Percentiles rank a stretch among this genome's conserved stretches.
phyloP scores from a whole-genome alignment of 2,888 invertebrate species.

The Quadroppia sp. region DNA sequence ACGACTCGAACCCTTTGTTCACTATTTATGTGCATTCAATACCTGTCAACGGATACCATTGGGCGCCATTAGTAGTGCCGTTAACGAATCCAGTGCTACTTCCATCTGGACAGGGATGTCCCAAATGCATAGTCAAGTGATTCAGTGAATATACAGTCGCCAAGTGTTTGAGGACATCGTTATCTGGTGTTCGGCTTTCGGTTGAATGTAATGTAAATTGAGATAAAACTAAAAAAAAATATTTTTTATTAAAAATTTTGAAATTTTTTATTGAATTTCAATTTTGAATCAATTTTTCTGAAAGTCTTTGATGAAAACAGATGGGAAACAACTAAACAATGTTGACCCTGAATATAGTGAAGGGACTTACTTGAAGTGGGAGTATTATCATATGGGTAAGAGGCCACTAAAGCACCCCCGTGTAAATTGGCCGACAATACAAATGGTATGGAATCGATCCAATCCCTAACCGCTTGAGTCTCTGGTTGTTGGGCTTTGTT shows the following conservation, averaged over 20 bases:
- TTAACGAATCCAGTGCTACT: conserved; percentile 69
- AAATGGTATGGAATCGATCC: conserved; percentile 88
- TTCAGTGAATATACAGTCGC: conserved; percentile 78
- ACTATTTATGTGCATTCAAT: conserved; percentile 48
- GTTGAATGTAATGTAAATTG: conserved; percentile 42
- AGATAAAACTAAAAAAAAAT: conserved; percentile 38
- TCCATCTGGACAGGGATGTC: conserved; percentile 64
- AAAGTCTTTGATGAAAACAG: no score
- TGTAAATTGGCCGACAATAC: conserved; percentile 90
- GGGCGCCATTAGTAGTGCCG: conserved; percentile 91
- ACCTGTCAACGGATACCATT: conserved; percentile 84
- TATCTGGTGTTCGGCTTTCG: conserved; percentile 72
- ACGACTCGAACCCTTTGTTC: background rate
- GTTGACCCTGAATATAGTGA: conserved; percentile 42
- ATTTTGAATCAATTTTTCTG: no score
- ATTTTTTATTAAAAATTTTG: background rate
- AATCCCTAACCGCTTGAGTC: conserved; percentile 86
- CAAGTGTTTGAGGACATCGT: conserved; percentile 83
- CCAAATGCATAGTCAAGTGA: conserved; percentile 82
- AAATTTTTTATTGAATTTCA: no score
- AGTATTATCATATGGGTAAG: conserved; percentile 95
- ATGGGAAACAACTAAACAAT: background rate
- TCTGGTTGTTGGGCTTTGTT: conserved; percentile 81
- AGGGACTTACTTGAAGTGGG: conserved; percentile 83
- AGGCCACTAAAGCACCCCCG: conserved; percentile 90